Conservation (phyloP, 2,797 vertebrate species). For the Sebastes paucispinis region DNA sequence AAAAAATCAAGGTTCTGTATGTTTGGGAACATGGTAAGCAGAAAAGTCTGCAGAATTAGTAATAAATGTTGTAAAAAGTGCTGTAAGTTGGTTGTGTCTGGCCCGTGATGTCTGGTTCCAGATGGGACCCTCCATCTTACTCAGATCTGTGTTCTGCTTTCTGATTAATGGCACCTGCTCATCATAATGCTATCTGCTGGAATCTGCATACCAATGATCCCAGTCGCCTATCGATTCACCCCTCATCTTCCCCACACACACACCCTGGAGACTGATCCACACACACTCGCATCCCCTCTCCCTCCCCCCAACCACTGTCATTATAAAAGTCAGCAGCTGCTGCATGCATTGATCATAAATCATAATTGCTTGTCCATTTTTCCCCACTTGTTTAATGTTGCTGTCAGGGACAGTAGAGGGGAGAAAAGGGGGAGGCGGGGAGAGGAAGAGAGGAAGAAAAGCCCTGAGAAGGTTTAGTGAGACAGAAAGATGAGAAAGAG, state of each 20-base stretch:
- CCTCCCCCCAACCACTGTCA: conserved; percentile 70
- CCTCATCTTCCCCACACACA: conserved; percentile 62
- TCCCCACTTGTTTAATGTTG: conserved; percentile 82
- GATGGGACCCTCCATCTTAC: conserved; percentile 42
- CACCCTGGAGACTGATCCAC: conserved; percentile 40
- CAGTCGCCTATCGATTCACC: conserved; percentile 78
- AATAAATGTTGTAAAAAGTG: neutral
- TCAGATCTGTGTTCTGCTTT: conserved; percentile 43
- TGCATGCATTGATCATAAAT: conserved; percentile 85
- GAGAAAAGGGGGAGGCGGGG: conserved; percentile 35
- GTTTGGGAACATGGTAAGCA: neutral
- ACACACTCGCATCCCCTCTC: neutral
- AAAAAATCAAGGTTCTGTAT: neutral
- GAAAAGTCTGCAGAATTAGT: neutral
- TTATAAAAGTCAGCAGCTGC: conserved; percentile 82
- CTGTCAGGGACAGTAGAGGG: conserved; percentile 68
- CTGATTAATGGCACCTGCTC: conserved; percentile 85
- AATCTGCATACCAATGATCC: conserved; percentile 85
- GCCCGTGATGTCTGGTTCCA: conserved; percentile 9
- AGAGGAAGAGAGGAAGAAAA: conserved; percentile 29
- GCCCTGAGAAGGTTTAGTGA: conserved; percentile 54
- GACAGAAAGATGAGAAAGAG: conserved; percentile 38
- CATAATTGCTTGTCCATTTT: conserved; percentile 86
- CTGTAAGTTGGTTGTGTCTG: conserved; percentile 5
- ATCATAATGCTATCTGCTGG: conserved; percentile 82